Conservation (phyloP, 2,113 vertebrate genomes). For the Pachycephala philippinensis region DNA sequence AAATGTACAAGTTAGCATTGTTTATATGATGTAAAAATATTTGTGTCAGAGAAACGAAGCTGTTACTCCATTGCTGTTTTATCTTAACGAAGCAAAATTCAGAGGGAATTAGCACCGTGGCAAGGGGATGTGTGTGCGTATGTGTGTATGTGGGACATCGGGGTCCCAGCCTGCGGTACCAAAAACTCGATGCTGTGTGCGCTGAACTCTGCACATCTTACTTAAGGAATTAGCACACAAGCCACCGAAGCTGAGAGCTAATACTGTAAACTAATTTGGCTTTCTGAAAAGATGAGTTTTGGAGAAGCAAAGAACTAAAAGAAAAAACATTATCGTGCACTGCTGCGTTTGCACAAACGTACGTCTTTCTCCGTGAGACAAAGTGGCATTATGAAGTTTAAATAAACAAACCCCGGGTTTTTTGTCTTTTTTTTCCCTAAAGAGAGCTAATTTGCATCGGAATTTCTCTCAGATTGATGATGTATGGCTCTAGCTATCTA, state of each 20-base stretch:
- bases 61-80: neutral
- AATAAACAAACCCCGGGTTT: neutral
- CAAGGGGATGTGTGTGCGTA: rapidly evolving
- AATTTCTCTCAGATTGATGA: neutral
- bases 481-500: neutral
- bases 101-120: neutral
- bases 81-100: neutral
- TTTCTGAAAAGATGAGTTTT: neutral
- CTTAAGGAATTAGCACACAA: neutral
- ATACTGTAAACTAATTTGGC: rapidly evolving
- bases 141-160: rapidly evolving
- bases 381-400: neutral
- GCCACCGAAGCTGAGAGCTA: neutral
- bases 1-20: neutral
- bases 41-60: neutral
- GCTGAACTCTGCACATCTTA: rapidly evolving
- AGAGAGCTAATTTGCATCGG: neutral
- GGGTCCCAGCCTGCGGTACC: neutral
- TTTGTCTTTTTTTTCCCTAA: neutral
- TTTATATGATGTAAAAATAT: neutral
- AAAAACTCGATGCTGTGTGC: rapidly evolving
- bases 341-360: neutral
- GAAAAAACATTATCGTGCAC: rapidly evolving
- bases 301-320: neutral
- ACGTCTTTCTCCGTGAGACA: neutral